These are phyloP conservation scores for Sinella curviseta DNA, from an alignment of 1,140 invertebrate genomes.

Conservation along the genomic window DNA sequence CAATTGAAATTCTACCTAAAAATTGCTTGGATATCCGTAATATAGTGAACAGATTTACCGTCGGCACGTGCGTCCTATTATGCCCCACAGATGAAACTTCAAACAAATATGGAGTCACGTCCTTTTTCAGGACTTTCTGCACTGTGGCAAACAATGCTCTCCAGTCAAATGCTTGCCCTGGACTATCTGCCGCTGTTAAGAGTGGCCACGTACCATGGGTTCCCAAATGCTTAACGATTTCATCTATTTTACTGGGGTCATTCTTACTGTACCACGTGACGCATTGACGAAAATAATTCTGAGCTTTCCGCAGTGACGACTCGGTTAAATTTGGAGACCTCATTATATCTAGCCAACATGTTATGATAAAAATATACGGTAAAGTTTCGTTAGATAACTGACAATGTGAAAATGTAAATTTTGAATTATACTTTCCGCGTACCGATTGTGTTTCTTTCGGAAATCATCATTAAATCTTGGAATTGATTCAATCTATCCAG, in stretches of 20 bases:
- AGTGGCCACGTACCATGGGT: not conserved
- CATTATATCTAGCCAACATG: not conserved
- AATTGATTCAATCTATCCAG: conserved; percentile 7
- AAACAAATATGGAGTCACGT: not conserved
- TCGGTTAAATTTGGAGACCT: conserved; percentile 4
- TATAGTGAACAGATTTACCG: not conserved
- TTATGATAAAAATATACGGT: not conserved
- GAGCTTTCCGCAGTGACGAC: not conserved
- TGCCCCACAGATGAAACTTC: not conserved
- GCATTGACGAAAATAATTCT: conserved; percentile 6
- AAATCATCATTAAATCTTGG: not conserved
- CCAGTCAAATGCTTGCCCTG: not conserved
- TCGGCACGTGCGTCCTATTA: not conserved
- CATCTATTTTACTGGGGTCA: conserved; percentile 13
- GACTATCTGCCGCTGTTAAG: not conserved
- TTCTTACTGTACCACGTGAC: conserved; percentile 8
- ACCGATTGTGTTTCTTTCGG: not conserved
- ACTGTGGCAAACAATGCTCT: not conserved
- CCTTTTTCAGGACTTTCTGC: not conserved
- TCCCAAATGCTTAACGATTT: conserved; percentile 3
- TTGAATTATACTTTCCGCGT: not conserved
- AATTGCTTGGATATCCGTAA: not conserved
- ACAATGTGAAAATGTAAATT: not conserved
- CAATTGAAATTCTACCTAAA: not conserved
- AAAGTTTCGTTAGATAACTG: not conserved